phyloP scores from a whole-genome alignment of 2,797 vertebrate genomes.

The Bufotes viridis region DNA sequence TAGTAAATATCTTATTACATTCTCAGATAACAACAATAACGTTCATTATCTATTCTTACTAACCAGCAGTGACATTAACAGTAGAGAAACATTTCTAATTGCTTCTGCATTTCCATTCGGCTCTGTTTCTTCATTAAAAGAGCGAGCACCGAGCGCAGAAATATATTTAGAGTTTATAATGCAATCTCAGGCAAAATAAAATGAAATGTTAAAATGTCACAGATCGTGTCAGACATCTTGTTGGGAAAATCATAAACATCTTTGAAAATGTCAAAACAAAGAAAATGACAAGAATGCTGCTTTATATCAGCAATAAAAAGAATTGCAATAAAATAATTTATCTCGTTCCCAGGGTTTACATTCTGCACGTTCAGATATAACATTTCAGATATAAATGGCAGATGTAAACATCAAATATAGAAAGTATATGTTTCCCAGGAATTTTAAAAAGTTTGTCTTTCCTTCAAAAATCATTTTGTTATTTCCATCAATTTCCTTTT shows the following conservation, averaged over 20 bases:
- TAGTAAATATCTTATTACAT: conserved; percentile 33
- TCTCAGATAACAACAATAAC: conserved; percentile 31
- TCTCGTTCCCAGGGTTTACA: not conserved
- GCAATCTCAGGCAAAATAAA: conserved; percentile 50
- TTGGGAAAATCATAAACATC: conserved; percentile 55
- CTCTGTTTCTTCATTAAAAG: conserved; percentile 43
- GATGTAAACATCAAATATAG: not conserved
- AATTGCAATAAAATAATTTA: conserved; percentile 28
- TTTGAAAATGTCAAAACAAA: conserved; percentile 62
- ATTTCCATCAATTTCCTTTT: not conserved
- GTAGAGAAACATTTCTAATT: conserved; percentile 46
- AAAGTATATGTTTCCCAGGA: not conserved
- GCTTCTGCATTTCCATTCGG: conserved; percentile 41
- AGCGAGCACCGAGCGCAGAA: not conserved
- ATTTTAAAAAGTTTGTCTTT: not conserved
- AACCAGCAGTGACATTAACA: conserved; percentile 39
- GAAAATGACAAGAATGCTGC: conserved; percentile 29
- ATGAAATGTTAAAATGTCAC: conserved; percentile 58
- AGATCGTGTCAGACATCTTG: conserved; percentile 53
- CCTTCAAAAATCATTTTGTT: not conserved
- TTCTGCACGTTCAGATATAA: not conserved
- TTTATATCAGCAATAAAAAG: conserved; percentile 46
- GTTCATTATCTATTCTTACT: conserved; percentile 38
- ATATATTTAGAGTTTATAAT: conserved; percentile 55
- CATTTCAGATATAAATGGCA: conserved; percentile 22